phyloP scores from a whole-genome alignment of 2,888 invertebrate genomes.

The Morpho achilles region DNA sequence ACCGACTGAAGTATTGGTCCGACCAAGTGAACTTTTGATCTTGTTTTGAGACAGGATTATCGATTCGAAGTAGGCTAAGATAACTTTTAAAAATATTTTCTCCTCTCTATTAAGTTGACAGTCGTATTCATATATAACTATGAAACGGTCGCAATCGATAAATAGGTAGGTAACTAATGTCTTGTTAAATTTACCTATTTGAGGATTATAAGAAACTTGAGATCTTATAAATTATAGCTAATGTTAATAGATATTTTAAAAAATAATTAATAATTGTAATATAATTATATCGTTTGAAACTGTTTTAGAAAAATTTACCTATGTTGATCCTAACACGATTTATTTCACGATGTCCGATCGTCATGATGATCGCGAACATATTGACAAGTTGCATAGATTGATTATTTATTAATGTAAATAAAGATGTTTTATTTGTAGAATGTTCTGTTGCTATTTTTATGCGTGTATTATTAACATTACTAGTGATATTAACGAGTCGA shows the following conservation, averaged over 20 bases:
- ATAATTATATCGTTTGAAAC: constrained; percentile 67
- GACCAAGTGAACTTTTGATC: constrained; percentile 77
- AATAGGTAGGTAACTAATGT: constrained; percentile 76
- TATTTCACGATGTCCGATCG: constrained; percentile 51
- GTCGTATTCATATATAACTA: constrained; percentile 43
- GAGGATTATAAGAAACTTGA: constrained; percentile 72
- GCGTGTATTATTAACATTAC: constrained; percentile 46
- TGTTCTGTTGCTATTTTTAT: constrained; percentile 58
- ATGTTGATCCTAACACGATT: constrained; percentile 69
- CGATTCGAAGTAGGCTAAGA: constrained; percentile 66
- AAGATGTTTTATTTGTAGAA: constrained; percentile 58
- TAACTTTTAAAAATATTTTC: constrained; percentile 55
- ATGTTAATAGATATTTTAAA: constrained; percentile 74
- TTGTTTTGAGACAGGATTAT: constrained; percentile 72
- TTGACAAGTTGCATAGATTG: constrained; percentile 63
- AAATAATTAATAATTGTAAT: constrained; percentile 61
- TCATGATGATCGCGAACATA: constrained; percentile 60
- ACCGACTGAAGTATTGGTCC: constrained; percentile 78
- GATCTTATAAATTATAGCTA: constrained; percentile 76
- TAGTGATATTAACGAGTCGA: constrained; percentile 44
- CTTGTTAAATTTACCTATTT: constrained; percentile 69
- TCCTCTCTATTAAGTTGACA: constrained; percentile 61
- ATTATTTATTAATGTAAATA: constrained; percentile 54
- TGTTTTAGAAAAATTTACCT: constrained; percentile 80
- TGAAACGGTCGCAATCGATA: constrained; percentile 52